A percentile compares a stretch with the other conserved stretches of the same genome.
Conservation (phyloP, 2,113 vertebrate genomes). For the Equus przewalskii region DNA sequence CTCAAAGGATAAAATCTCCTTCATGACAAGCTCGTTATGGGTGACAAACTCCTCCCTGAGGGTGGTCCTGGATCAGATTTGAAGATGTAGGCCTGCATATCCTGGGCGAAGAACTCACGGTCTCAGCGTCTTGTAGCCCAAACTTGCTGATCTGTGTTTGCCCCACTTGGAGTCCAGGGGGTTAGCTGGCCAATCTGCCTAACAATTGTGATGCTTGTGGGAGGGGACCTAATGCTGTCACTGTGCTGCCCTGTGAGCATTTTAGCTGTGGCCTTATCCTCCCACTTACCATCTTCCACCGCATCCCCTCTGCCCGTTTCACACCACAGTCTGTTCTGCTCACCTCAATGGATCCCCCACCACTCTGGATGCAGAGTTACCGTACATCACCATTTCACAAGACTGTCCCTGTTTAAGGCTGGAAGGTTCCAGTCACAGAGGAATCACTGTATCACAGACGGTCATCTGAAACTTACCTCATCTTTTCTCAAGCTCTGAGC, state of each 20-base stretch:
- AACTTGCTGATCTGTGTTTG: not conserved
- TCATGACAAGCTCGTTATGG: not conserved
- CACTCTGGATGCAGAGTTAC: not conserved
- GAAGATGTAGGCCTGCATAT: not conserved
- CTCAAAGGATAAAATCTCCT: not conserved
- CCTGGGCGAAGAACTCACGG: not conserved
- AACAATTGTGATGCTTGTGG: too few relatives aligned
- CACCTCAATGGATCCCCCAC: not conserved
- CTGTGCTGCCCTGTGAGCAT: not conserved
- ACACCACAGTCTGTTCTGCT: not conserved
- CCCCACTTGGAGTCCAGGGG: not conserved
- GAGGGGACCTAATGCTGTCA: not conserved
- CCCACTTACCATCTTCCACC: not conserved
- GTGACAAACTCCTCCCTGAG: not conserved
- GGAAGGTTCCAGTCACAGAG: not conserved
- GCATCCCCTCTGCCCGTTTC: too few relatives aligned
- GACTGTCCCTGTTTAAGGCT: not conserved
- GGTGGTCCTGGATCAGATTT: not conserved
- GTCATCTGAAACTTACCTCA: not conserved
- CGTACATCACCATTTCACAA: not conserved
- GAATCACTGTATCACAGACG: not conserved
- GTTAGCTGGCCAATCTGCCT: not conserved
- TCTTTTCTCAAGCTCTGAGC: not conserved
- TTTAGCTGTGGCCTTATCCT: not conserved
- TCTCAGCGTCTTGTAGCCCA: not conserved